Evolutionary conservation across 2,797 vertebrate species (phyloP), one percentile per base, ranked within the genome.

Genomic region (Gobio occitaniae): DNA sequence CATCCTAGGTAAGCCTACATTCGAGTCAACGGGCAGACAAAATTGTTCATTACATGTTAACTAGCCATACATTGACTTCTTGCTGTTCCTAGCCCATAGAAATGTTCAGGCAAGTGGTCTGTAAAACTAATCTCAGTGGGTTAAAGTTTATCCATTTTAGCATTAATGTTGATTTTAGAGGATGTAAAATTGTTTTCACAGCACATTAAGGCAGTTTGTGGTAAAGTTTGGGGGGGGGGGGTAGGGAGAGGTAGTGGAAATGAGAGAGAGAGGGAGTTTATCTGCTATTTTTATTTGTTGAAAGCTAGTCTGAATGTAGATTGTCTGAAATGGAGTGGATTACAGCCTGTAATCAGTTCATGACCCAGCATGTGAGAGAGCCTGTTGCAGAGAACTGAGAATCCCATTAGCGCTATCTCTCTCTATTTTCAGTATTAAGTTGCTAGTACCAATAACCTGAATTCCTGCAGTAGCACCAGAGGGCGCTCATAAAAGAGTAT

Each of bases 281-380:
- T 89, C 68, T 83, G 12, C 68, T 89, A 78, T 87, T 86, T 86
- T 87, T 90, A 89, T 88, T 90, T 84, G 77, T 79, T 32, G 29
- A 87, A 84, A 78, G 87, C 87, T 86, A 87, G 88, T 80, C 29
- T 47, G 80, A 82, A 77, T 86, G 70, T 89, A 84, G 88, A 84
- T 90, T 17, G 19, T 86, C 90, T 91, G 91, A 90, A 90, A 92
- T 82, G 86, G 83, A 91, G 85, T 90, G 93, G 92, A 93, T 95
- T 94, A 89, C 83, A 90, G 90, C 70, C 85, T 89, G 87, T 94
- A 93, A 95, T 95, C 91, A 85, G 93, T 93, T 93, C 91, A 90
- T 84, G 90, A 92, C 91, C 92, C 89, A 89, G 89, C 87, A 82
- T 80, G 83, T 89, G 89, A 90, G 90, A 93, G 88, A 90, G 86